Percentiles rank a stretch among this genome's conserved stretches.
phyloP scores from a whole-genome alignment of 30 jellyfish, hydroid and myxozoan species.

The Chrysaora quinquecirrha region DNA sequence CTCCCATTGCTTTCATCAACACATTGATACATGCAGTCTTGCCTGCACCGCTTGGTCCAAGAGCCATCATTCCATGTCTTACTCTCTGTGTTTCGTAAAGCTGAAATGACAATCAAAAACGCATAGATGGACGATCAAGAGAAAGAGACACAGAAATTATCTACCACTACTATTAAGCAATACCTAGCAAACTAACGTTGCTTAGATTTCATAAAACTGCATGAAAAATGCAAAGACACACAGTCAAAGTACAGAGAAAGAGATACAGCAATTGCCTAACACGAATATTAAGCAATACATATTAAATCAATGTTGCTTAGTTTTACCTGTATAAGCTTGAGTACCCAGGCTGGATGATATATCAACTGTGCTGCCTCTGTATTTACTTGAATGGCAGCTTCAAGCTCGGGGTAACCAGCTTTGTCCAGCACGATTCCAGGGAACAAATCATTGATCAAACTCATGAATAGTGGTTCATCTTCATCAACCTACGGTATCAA shows the following conservation, averaged over 20 bases:
- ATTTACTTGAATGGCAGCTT: constrained; percentile 84
- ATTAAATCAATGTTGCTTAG: too few species aligned
- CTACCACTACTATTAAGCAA: too few species aligned
- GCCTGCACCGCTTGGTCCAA: constrained; percentile 99
- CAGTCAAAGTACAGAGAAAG: too few species aligned
- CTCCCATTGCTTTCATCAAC: constrained; percentile 98
- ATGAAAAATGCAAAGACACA: too few species aligned
- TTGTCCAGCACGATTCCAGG: constrained; percentile 97
- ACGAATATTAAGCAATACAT: too few species aligned
- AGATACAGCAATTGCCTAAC: too few species aligned
- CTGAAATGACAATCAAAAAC: too few species aligned
- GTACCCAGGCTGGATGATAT: constrained; percentile 95
- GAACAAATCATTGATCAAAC: constrained; percentile 92
- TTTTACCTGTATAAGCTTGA: constrained; percentile 91
- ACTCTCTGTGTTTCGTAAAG: constrained; percentile 94
- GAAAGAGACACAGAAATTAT: background rate
- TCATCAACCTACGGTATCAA: constrained; percentile 98
- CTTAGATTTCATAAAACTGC: too few species aligned
- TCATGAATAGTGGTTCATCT: constrained; percentile 95
- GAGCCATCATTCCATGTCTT: constrained; percentile 97
- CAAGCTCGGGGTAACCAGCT: constrained; percentile 98
- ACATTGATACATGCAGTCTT: constrained; percentile 85
- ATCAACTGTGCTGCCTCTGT: constrained; percentile 86
- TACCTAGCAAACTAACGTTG: too few species aligned
- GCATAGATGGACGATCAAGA: too few species aligned